phyloP scores from a whole-genome alignment of 2,797 vertebrate species.

The Protosalanx chinensis region DNA sequence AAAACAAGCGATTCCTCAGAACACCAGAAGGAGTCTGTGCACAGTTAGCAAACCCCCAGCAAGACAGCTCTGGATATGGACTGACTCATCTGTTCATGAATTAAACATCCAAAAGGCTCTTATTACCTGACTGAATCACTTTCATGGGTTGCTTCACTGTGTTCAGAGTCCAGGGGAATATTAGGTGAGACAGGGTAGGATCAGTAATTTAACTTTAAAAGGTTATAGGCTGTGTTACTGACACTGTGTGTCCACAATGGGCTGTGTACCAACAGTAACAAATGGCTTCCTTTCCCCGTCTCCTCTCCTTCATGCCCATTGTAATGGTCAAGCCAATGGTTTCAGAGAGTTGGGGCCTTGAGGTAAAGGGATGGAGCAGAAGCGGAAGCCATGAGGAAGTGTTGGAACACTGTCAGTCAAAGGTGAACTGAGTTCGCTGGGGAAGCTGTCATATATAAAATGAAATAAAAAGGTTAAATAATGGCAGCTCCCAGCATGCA shows the following conservation, averaged over 20 bases:
- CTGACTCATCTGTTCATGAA: background rate
- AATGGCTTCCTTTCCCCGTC: constrained; percentile 54
- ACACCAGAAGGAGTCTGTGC: constrained; percentile 48
- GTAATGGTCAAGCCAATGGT: constrained; percentile 2
- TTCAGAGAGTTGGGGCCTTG: background rate
- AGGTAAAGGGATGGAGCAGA: constrained; percentile 30
- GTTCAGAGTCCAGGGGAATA: constrained; percentile 55
- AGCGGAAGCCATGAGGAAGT: constrained; percentile 62
- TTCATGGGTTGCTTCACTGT: constrained; percentile 60
- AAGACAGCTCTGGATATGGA: background rate
- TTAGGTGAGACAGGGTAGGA: constrained; percentile 41
- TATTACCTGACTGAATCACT: constrained; percentile 33
- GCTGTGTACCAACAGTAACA: constrained; percentile 41
- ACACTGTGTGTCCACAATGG: constrained; percentile 56
- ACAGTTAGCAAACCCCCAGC: constrained; percentile 61
- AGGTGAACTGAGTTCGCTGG: constrained; percentile 52
- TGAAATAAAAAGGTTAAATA: constrained; percentile 38
- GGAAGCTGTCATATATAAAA: constrained; percentile 28
- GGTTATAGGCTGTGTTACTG: constrained; percentile 52
- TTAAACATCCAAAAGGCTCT: constrained; percentile 24
- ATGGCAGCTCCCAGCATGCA: constrained; percentile 41
- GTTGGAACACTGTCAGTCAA: constrained; percentile 51
- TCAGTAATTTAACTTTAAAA: constrained; percentile 5
- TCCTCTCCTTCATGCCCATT: constrained; percentile 9
- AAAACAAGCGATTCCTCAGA: constrained; percentile 26